Evolutionary conservation across 2,888 invertebrate species (phyloP), one percentile per base, ranked within the genome.

Genomic region (Scrobipalpa atriplicella): DNA sequence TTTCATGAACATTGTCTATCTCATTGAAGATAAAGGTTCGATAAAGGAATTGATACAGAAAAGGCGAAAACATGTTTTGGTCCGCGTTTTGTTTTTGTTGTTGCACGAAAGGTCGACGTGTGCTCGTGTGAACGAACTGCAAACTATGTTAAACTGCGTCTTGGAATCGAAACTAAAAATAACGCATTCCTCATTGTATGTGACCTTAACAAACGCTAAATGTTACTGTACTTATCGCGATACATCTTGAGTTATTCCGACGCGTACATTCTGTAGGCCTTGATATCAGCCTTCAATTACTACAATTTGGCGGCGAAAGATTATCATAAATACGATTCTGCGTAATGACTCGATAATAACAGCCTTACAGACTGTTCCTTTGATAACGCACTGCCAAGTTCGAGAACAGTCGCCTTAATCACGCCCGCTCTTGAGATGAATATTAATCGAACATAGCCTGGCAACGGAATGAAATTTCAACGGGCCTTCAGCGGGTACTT

Each of bases 1-100:
- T 83, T 80, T 77, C 78, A 76, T 75, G 79, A 76, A 66, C 29
- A 38, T 51, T 47, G 43, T 64, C 60, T 60, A 13, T 58, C 43
- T 65, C 65, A 58, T 52, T 66, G 56, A 56, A 51, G 63, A 63
- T 52, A 63, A 63, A 43, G 65, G 13, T 58, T 65, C 60, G 65
- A 65, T 65, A 65, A 62, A 66, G 16, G 16, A 52, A 54, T 66
- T 52, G 66, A 62, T 62, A 21, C 16, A 19, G 29, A 29, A 47
- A 19, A 47, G 39, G 38, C 61, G 52, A 62, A 66, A 61, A 66
- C 62, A 66, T 66, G 66, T 62, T 65, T 61, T 62, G 66, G 54
- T 38, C 9, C 9, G 18, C 29, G 41, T 64, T 36, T 64, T 18
- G 41, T 64, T 54, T 64, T 64, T 41, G 38, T 64, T 56, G 54